A percentile compares a stretch with the other conserved stretches of the same genome.
phyloP scores from a whole-genome alignment of 2,888 invertebrate species.

The Leptothorax acervorum region DNA sequence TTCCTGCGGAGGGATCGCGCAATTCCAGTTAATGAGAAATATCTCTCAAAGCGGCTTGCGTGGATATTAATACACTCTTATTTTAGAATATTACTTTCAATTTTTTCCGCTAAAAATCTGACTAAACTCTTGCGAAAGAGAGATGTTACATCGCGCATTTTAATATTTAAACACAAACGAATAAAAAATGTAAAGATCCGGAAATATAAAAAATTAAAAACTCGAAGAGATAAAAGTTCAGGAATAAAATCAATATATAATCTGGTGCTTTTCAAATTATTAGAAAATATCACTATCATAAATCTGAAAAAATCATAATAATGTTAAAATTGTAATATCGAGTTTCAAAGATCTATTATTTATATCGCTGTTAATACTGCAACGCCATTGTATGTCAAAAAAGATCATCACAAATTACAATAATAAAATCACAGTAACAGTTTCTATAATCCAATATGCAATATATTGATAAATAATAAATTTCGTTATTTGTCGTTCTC shows the following conservation, averaged over 20 bases:
- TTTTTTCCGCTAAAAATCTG: not conserved
- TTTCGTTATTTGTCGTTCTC: slow-evolving; percentile 2
- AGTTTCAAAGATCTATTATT: not conserved
- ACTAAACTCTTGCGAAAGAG: not conserved
- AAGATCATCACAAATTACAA: not conserved
- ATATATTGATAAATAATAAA: slow-evolving; percentile 25
- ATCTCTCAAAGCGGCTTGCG: slow-evolving; percentile 42
- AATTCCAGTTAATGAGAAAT: slow-evolving; percentile 52
- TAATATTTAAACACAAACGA: not conserved
- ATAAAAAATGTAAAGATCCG: not conserved
- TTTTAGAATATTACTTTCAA: slow-evolving; percentile 43
- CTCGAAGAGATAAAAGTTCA: not conserved
- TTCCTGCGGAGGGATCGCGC: slow-evolving; percentile 6
- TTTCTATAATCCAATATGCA: slow-evolving; percentile 22
- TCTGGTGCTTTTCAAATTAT: not conserved
- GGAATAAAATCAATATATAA: slow-evolving; percentile 18
- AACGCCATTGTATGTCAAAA: not conserved
- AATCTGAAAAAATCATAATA: not conserved
- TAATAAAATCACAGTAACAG: slow-evolving; percentile 24
- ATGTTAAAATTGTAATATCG: not conserved
- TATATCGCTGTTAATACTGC: not conserved
- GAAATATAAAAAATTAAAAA: not conserved
- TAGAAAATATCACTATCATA: not conserved
- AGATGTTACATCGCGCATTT: not conserved
- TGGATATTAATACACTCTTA: slow-evolving; percentile 41